phyloP scores from a whole-genome alignment of 1,140 invertebrate genomes.

The Drosophila malerkotliana region DNA sequence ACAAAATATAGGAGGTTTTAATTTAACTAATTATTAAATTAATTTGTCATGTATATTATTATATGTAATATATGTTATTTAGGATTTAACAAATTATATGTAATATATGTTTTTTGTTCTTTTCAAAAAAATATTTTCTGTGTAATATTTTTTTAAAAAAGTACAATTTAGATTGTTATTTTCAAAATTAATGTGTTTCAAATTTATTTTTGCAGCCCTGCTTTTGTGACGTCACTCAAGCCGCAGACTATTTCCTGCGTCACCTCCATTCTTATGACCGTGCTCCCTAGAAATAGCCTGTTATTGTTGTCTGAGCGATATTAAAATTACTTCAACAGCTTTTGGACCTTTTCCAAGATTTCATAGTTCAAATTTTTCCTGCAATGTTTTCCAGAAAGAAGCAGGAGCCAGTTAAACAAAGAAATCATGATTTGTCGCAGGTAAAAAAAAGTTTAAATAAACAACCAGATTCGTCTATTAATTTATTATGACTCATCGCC shows the following conservation, averaged over 20 bases:
- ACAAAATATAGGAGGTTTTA: too few relatives aligned
- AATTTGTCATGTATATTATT: too few relatives aligned
- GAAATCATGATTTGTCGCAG: constrained; percentile 82
- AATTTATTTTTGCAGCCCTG: constrained; percentile 4
- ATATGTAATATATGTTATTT: too few relatives aligned
- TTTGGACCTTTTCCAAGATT: constrained; percentile 4
- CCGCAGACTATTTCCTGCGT: constrained; percentile 11
- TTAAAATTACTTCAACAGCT: constrained; percentile 8
- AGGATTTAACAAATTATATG: too few relatives aligned
- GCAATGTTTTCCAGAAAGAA: constrained; percentile 85
- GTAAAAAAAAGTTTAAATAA: constrained; percentile 47
- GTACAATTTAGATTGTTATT: too few relatives aligned
- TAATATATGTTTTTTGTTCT: too few relatives aligned
- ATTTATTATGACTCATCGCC: constrained; percentile 64
- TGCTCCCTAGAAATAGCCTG: constrained; percentile 27
- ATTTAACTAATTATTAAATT: too few relatives aligned
- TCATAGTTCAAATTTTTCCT: constrained; percentile 6
- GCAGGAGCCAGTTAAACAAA: constrained; percentile 83
- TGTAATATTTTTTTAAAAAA: too few relatives aligned
- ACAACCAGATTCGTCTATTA: constrained; percentile 43
- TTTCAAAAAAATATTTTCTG: too few relatives aligned
- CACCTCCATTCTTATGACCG: constrained; percentile 8
- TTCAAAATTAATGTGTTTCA: too few relatives aligned
- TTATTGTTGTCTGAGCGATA: constrained; percentile 64
- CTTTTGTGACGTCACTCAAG: not conserved